Evolutionary conservation across 1,140 invertebrate species (phyloP), one percentile per base, ranked within the genome.

Genomic region (Anoplophora glabripennis): DNA sequence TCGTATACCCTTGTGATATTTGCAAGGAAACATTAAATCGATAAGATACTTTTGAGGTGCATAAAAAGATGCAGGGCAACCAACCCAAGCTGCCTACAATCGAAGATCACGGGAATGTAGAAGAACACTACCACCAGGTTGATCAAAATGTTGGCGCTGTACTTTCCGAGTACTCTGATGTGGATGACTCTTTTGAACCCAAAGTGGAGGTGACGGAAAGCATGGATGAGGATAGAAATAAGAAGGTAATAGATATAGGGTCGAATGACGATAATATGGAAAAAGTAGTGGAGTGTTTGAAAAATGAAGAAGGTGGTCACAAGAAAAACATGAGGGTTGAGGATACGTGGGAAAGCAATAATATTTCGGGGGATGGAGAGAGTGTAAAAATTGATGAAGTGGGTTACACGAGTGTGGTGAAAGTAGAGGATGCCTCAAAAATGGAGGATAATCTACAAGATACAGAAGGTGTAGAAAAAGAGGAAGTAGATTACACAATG

Each of bases 1-100:
- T 52, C 33, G 75, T 79, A 2, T 74, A 78, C 51, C 68, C 73
- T 40, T 82, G 80, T 64, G 69, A 76, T 49, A 72, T 76, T 21
- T 81, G 80, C 60, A 77, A 78, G 61, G 78, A 79, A 66, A 72
- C 64, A 14, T 75, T 75, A 57, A 71, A 64, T 38, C 52, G 70
- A 14, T 66, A 67, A 45, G 72, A 72, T 52, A 74, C 69, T 61
- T 58, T 74, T 11, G 70, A 73, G 45, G 68, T 74, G 3, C 73
- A 75, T 56, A 73, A 66, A 40, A 47, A 62, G 36, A 52, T 70
- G 36, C 72, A 75, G 57, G 72, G 68, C 40, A 68, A 67, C 47
- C 58, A 64, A 33, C 49, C 67, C 7, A 59, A 60, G 14, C 47
- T 72, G 33, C 71, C 70, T 28, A 74, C 72, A 7, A 61, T 75